Evolutionary conservation across 2,888 invertebrate species (phyloP).

Genomic region (Zootermopsis nevadensis): DNA sequence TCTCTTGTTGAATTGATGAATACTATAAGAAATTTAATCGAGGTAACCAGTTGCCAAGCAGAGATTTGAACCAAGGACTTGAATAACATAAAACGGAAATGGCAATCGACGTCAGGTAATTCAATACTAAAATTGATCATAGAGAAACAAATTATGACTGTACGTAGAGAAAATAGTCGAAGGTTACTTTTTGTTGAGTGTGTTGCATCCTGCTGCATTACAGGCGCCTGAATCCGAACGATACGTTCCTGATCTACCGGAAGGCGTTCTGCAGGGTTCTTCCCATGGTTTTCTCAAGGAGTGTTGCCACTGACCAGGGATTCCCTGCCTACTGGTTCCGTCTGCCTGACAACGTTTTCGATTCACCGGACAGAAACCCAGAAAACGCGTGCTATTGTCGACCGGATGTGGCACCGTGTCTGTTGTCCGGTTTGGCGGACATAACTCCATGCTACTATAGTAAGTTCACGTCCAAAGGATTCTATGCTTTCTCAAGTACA

Average conservation of each 20-base stretch:
- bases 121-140: no score
- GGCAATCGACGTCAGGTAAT: no score
- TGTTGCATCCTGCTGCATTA: slow-evolving; percentile 51
- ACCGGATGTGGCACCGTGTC: slow-evolving; percentile 61
- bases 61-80: no score
- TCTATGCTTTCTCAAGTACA: no score
- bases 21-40: no score
- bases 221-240: slow-evolving; percentile 62
- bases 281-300: slow-evolving; percentile 65
- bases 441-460: slow-evolving; percentile 52
- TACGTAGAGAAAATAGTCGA: no score
- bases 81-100: no score
- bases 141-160: no score
- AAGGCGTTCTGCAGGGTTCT: slow-evolving; percentile 81
- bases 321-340: slow-evolving; percentile 73
- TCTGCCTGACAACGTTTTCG: slow-evolving; percentile 73
- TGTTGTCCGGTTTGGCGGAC: slow-evolving; percentile 53
- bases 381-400: slow-evolving; percentile 78
- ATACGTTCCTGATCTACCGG: slow-evolving; percentile 73
- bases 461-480: neutral
- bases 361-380: slow-evolving; percentile 68
- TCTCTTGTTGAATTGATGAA: no score
- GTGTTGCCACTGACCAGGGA: slow-evolving; percentile 58
- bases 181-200: neutral
- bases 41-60: no score